Base-by-base conservation (phyloP, 2,113 vertebrate species). In the Chloroceryle aenea region DNA sequence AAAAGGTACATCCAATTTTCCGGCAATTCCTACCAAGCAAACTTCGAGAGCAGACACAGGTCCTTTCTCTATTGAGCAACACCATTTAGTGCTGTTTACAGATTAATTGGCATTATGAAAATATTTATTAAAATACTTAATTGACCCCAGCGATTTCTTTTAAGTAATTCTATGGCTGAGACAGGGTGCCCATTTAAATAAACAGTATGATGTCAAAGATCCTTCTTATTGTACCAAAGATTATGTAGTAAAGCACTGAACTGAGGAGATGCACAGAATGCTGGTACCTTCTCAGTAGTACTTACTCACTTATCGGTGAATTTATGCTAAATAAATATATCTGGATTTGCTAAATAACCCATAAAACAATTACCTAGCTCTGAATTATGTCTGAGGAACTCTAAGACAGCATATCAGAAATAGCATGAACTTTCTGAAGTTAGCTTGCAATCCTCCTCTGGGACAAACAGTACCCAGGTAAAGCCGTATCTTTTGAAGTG, bases 1-100 rank as follows among this genome's bases (percentile, higher is more conserved):
- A 96, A 94, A 96, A 98, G 90, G 96, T 85, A 88, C 84, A 79
- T 96, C 95, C 78, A 94, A 81, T 96, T 98, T 98, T 97, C 92
- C 80, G 93, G 87, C 94, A 96, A 97, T 97, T 97, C 94, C 93
- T 96, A 73, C 59, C 86, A 47, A 93, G 89, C 47, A 97, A 95
- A 97, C 43, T 25, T 89, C 9, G 16, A 96, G 84, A 96, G 63
- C 45, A 71, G 77, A 68, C 92, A 96, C 90, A 80, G 87, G 84
- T 93, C 95, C 59, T 87, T 88, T 67, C 90, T 86, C 94, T 95
- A 34, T 75, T 79, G 91, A 97, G 96, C 85, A 93, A 34, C 89
- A 89, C 89, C 87, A 81, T 73, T 98, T 95, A 96, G 59, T 96
- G 91, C 27, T 92, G 43, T 93, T 95, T 96, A 95, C 95, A 83